Evolutionary conservation across 2,888 invertebrate species (phyloP).

Genomic region (Amblyjoppa fuscipennis): DNA sequence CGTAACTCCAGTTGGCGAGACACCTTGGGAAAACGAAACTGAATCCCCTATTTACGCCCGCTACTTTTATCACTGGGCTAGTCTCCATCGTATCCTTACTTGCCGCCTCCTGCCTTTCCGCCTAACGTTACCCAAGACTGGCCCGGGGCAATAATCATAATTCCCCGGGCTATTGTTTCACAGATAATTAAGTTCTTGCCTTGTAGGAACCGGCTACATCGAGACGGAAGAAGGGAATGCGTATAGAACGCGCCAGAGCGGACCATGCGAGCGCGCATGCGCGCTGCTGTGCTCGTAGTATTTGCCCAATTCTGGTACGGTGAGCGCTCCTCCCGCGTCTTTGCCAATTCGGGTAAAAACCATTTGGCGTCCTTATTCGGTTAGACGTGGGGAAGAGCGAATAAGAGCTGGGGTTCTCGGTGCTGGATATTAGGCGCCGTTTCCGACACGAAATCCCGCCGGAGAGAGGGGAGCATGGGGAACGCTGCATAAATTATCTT

Average conservation of each 20-base stretch:
- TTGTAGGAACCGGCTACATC: conserved; percentile 63
- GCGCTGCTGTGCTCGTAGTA: conserved; percentile 26
- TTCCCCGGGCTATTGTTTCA: conserved; percentile 80
- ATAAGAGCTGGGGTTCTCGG: conserved; percentile 55
- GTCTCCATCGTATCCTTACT: conserved; percentile 48
- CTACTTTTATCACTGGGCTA: conserved; percentile 79
- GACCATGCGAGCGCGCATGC: conserved; percentile 24
- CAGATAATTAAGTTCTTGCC: conserved; percentile 82
- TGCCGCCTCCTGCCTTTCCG: conserved; percentile 53
- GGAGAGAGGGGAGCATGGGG: conserved; percentile 36
- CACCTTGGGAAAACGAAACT: conserved; percentile 78
- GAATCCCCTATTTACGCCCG: conserved; percentile 80
- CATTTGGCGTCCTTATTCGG: conserved; percentile 76
- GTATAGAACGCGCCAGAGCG: conserved; percentile 57
- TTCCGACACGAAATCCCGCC: conserved; percentile 68
- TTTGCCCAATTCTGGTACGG: conserved; percentile 55
- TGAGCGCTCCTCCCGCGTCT: conserved; percentile 70
- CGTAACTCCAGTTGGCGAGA: conserved; percentile 76
- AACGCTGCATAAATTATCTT: conserved; percentile 35
- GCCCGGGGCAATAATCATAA: conserved; percentile 80
- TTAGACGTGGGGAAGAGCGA: conserved; percentile 65
- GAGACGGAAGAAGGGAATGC: conserved; percentile 25
- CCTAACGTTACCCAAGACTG: conserved; percentile 72
- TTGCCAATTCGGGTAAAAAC: conserved; percentile 79
- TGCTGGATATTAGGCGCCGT: conserved; percentile 72